These are phyloP conservation scores for Gavialis gangeticus DNA, from an alignment of 2,113 vertebrate genomes.

Conservation along the genomic window DNA sequence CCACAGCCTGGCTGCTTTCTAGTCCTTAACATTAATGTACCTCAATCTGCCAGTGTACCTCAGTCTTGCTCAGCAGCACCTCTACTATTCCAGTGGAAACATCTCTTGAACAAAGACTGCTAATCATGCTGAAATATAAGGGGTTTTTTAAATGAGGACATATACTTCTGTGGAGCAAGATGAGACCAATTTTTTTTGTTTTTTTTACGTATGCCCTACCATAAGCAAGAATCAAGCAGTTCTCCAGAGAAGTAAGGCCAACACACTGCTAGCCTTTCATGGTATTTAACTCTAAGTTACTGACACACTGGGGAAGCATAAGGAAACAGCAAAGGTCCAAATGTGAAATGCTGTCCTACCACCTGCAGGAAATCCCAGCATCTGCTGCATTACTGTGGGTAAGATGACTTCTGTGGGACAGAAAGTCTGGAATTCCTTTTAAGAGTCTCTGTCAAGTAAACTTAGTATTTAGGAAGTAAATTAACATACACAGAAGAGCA, in stretches of 20 bases:
- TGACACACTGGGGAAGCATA: background rate
- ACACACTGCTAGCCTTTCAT: background rate
- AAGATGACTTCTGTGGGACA: background rate
- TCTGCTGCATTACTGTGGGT: background rate
- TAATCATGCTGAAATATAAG: constrained; percentile 18
- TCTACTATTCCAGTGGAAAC: background rate
- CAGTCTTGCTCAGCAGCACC: constrained; percentile 20
- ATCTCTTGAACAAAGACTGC: background rate
- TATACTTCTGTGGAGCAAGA: constrained; percentile 21
- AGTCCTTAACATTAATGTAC: background rate
- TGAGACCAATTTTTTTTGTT: constrained; percentile 12
- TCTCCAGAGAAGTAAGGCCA: constrained; percentile 41
- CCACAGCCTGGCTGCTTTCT: background rate
- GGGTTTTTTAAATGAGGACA: constrained; percentile 45
- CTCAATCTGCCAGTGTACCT: background rate
- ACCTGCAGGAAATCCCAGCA: constrained; percentile 15
- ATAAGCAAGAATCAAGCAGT: background rate
- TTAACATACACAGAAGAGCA: background rate
- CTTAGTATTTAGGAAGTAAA: background rate
- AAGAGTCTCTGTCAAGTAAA: background rate
- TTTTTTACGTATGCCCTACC: constrained; percentile 35
- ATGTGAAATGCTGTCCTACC: background rate
- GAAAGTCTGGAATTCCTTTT: background rate
- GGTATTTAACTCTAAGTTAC: background rate
- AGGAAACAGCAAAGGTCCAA: background rate